A percentile compares a stretch with the other conserved stretches of the same genome.
phyloP scores from a whole-genome alignment of 2,113 vertebrate genomes.

The Chaenogobius annularis region DNA sequence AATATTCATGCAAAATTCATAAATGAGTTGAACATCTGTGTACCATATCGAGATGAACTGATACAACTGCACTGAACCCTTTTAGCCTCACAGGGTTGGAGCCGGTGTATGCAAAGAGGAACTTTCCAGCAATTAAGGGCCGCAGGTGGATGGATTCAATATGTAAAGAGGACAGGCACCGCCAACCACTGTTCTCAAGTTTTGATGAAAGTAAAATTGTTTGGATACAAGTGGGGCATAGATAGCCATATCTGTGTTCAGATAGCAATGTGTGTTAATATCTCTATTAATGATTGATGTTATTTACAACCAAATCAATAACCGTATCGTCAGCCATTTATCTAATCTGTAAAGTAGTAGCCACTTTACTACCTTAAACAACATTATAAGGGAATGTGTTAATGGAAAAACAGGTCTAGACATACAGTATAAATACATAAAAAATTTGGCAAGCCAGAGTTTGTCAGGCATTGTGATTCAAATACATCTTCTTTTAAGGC shows the following conservation, averaged over 20 bases:
- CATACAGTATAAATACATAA: no score
- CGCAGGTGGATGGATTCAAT: background rate
- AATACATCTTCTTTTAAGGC: no score
- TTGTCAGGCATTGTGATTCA: no score
- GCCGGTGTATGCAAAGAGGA: background rate
- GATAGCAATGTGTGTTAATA: conserved; percentile 6
- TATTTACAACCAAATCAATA: conserved; percentile 1
- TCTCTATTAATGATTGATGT: background rate
- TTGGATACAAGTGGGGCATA: background rate
- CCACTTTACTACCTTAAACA: background rate
- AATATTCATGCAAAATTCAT: conserved; percentile 19
- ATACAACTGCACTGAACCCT: background rate
- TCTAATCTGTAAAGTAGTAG: conserved; percentile 11
- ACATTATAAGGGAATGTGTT: no score
- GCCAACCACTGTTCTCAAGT: background rate
- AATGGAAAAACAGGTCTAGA: no score
- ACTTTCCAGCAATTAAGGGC: background rate
- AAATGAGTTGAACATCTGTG: conserved; percentile 7
- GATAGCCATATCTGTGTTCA: conserved; percentile 4
- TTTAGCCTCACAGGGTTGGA: background rate
- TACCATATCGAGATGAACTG: conserved; percentile 6
- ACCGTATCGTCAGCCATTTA: background rate
- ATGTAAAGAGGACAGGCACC: background rate
- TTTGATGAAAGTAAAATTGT: background rate
- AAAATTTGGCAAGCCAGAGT: no score